Conservation (phyloP, 2,888 invertebrate genomes). For the Notodonta ziczac region DNA sequence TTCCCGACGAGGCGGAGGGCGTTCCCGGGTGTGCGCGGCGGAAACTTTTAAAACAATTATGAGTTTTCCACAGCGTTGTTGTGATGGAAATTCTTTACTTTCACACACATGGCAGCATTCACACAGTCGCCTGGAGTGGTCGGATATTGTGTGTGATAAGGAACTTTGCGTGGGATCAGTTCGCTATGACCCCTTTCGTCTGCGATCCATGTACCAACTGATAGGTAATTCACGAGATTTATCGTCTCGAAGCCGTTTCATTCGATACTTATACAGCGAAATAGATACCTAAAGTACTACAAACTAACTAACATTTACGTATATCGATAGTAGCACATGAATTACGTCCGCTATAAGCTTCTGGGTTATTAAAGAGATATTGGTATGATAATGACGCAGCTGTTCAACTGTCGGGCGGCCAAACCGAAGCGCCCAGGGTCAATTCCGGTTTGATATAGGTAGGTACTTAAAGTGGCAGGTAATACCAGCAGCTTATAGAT, state of each 20-base stretch:
- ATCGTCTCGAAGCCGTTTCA: slow-evolving; percentile 34
- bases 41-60: slow-evolving; percentile 57
- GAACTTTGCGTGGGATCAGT: slow-evolving; percentile 43
- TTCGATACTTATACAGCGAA: slow-evolving; percentile 17
- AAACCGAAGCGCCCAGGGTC: background rate
- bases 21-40: slow-evolving; percentile 38
- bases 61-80: slow-evolving; percentile 44
- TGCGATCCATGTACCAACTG: slow-evolving; percentile 44
- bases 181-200: slow-evolving; percentile 54
- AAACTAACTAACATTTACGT: background rate
- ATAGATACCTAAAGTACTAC: slow-evolving; percentile 5
- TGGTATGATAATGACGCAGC: background rate
- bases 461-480: too few species aligned
- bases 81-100: slow-evolving; percentile 38
- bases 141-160: slow-evolving; percentile 42
- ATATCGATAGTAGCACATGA: background rate
- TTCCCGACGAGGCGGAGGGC: slow-evolving; percentile 41
- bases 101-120: slow-evolving; percentile 25
- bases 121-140: slow-evolving; percentile 24
- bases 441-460: too few species aligned
- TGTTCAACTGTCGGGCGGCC: background rate
- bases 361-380: background rate
- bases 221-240: slow-evolving; percentile 57
- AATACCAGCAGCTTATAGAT: too few species aligned
- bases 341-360: background rate